A percentile compares a stretch with the other conserved stretches of the same genome.
phyloP scores from a whole-genome alignment of 2,113 vertebrate genomes.

The Odocoileus virginianus region DNA sequence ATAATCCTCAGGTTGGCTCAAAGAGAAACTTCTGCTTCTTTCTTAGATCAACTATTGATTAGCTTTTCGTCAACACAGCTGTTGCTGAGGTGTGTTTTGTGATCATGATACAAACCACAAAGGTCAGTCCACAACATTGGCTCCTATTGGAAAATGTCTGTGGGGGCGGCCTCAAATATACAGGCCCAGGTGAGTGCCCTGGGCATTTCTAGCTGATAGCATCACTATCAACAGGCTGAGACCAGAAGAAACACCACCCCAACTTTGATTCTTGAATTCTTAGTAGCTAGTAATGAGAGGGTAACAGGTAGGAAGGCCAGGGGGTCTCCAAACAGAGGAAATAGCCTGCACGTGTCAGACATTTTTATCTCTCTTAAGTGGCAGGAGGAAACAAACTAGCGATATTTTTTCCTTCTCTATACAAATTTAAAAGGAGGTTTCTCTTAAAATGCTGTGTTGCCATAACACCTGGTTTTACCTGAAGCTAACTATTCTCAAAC shows the following conservation, averaged over 20 bases:
- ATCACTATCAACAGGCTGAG: not conserved
- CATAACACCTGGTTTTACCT: no score
- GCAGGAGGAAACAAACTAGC: no score
- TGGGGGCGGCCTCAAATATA: not conserved
- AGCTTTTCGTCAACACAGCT: not conserved
- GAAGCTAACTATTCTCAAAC: no score
- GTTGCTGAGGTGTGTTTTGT: not conserved
- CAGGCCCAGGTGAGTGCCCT: not conserved
- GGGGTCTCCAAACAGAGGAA: no score
- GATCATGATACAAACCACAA: not conserved
- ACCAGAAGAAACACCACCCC: not conserved
- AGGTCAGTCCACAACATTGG: not conserved
- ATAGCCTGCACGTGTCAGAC: no score
- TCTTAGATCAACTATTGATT: not conserved
- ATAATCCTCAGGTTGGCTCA: not conserved
- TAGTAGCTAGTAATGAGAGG: not conserved
- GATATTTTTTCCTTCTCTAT: no score
- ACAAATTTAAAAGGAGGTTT: no score
- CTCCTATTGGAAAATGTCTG: not conserved
- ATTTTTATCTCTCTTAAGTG: no score
- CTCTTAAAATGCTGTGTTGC: no score
- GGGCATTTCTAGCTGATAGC: not conserved
- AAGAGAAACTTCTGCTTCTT: not conserved
- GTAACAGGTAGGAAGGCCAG: no score
- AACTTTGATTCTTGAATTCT: not conserved